A percentile compares a stretch with the other conserved stretches of the same genome.
Conservation (phyloP, 37 sponge, comb jelly and placozoan genomes). For the Theonella swinhoei region DNA sequence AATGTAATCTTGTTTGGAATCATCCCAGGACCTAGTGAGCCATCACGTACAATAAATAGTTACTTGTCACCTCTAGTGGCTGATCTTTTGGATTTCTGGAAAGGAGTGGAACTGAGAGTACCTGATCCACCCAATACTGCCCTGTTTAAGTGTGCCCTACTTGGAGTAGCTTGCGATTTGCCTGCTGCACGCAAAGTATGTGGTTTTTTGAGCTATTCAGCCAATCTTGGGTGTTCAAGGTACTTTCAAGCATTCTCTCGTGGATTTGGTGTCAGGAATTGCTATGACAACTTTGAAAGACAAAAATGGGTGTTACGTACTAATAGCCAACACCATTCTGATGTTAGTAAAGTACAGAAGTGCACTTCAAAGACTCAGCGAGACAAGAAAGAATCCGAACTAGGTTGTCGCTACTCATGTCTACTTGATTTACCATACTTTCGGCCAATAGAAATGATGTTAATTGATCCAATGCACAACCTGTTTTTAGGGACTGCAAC, state of each 20-base stretch:
- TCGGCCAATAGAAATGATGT: background rate
- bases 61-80: background rate
- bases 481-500: too few relatives aligned
- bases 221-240: conserved; percentile 16
- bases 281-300: too few relatives aligned
- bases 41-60: background rate
- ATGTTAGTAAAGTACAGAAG: background rate
- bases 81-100: background rate
- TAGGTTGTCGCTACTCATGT: conserved; percentile 19
- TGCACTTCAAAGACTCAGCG: background rate
- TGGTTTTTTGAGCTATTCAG: conserved; percentile 20
- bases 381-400: background rate
- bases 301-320: conserved; percentile 5
- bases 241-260: background rate
- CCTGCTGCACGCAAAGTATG: conserved; percentile 41
- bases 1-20: conserved; percentile 25
- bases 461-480: conserved; percentile 33
- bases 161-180: conserved; percentile 30
- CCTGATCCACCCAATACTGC: background rate
- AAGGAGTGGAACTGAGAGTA: background rate
- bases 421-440: conserved; percentile 31
- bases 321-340: background rate
- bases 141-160: conserved; percentile 19
- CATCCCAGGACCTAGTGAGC: conserved; percentile 28
- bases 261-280: background rate